phyloP scores from a whole-genome alignment of 1,140 invertebrate genomes.

The Sinella curviseta region DNA sequence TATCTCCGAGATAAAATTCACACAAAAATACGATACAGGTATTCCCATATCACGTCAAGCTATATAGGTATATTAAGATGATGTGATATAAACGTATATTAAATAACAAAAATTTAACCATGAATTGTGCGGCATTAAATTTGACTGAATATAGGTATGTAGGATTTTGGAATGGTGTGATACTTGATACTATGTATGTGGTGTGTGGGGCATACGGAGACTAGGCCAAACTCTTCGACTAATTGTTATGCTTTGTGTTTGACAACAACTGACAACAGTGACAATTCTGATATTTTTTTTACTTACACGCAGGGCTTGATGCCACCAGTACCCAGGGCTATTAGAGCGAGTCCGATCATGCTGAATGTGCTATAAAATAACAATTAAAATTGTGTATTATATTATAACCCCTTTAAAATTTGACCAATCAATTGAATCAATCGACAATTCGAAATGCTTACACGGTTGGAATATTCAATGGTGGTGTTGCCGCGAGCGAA shows the following conservation, averaged over 20 bases:
- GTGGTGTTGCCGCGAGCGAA: slow-evolving; percentile 13
- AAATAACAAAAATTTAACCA: too few species aligned
- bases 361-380: slow-evolving; percentile 63
- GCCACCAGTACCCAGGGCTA: slow-evolving; percentile 88
- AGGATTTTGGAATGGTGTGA: too few species aligned
- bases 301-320: slow-evolving; percentile 91
- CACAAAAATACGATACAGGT: neutral
- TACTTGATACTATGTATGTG: too few species aligned
- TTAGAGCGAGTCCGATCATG: slow-evolving; percentile 75
- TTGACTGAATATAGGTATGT: too few species aligned
- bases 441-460: slow-evolving; percentile 6
- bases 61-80: too few species aligned
- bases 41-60: too few species aligned
- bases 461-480: neutral
- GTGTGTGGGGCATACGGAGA: neutral
- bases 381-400: slow-evolving; percentile 26
- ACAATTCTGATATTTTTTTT: neutral
- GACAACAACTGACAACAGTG: neutral
- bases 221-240: neutral
- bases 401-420: too few species aligned
- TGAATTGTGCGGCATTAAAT: too few species aligned
- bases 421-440: too few species aligned
- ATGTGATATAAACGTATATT: too few species aligned
- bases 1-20: neutral
- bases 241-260: neutral